Base-by-base conservation (phyloP, 2,797 vertebrate species). In the Trachurus trachurus region DNA sequence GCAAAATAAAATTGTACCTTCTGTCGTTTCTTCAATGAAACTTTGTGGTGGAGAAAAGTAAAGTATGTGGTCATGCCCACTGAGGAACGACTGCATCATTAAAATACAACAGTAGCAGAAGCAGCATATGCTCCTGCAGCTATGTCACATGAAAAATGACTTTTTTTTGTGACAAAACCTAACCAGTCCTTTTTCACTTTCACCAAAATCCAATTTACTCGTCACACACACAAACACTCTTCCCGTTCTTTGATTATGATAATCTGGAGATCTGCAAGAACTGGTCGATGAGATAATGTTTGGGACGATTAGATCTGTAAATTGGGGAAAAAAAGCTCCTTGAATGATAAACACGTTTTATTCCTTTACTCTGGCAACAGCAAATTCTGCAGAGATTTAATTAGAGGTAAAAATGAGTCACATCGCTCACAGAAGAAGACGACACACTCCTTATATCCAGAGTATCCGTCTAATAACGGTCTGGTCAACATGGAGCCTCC, bases 201-300 rank as follows among this genome's bases (percentile, higher is more conserved):
- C 29, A 66, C 60, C 57, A 84, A 91, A 26, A 90, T 88, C 65
- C 59, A 85, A 83, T 89, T 90, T 82, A 58, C 64, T 84, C 17
- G 17, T 0, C 16, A 19, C 73, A 83, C 49, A 47, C 17, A 47
- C 6, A 47, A 47, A 19, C 16, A 19, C 71, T 60, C 70, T 0
- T 15, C 61, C 34, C 6, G 64, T 58, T 66, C 65, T 78, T 68
- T 66, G 31, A 72, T n/a, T 72, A 52, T 57, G 64, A 74, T 56
- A 52, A 81, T 81, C 42, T 78, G 52, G 21, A 76, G 45, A 76
- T 81, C 69, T 66, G 67, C 6, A 0, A 71, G 64, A 71, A 26
- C 9, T 40, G n/a, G 74, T 52, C 13, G 17, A 61, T 26, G 37
- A 63, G 9, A 78, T 49, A 45, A 19, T 26, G 13, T 44, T 59